These are phyloP conservation scores for Chiroxiphia lanceolata DNA, from an alignment of 2,797 vertebrate genomes.

Conservation along the genomic window DNA sequence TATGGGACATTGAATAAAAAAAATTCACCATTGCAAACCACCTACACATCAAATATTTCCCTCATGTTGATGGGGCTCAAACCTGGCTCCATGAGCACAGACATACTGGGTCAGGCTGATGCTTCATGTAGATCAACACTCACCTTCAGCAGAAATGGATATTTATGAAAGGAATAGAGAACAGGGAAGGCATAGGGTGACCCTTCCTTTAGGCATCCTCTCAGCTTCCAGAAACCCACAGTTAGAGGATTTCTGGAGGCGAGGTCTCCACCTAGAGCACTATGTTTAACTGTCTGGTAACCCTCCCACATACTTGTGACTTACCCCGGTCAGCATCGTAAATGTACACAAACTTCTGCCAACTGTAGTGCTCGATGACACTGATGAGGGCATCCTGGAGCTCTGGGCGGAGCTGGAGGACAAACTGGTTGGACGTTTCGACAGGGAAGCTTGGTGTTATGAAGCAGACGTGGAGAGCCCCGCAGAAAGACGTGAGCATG, in stretches of 20 bases:
- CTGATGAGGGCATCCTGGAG: conserved; percentile 95
- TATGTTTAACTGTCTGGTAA: neutral
- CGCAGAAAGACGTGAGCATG: conserved; percentile 99
- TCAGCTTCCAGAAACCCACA: neutral
- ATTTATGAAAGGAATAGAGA: neutral
- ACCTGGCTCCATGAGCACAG: neutral
- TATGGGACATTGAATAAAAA: neutral
- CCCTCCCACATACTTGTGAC: neutral
- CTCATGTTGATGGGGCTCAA: accelerated
- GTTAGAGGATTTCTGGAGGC: neutral
- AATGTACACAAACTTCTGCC: conserved; percentile 98
- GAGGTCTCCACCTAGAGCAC: neutral
- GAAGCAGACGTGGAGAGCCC: conserved; percentile 96
- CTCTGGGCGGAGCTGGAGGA: conserved; percentile 96
- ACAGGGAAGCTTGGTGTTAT: conserved; percentile 97
- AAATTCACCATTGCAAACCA: neutral
- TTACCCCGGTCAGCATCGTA: conserved; percentile 96
- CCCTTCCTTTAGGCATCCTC: neutral
- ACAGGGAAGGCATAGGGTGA: neutral
- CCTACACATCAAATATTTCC: neutral
- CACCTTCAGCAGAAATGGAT: neutral
- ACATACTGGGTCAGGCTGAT: neutral
- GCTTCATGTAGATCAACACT: neutral
- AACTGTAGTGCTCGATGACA: conserved; percentile 94
- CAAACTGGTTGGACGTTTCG: conserved; percentile 96